Evolutionary conservation across 1,140 invertebrate genomes (phyloP).

Genomic region (Riptortus pedestris): DNA sequence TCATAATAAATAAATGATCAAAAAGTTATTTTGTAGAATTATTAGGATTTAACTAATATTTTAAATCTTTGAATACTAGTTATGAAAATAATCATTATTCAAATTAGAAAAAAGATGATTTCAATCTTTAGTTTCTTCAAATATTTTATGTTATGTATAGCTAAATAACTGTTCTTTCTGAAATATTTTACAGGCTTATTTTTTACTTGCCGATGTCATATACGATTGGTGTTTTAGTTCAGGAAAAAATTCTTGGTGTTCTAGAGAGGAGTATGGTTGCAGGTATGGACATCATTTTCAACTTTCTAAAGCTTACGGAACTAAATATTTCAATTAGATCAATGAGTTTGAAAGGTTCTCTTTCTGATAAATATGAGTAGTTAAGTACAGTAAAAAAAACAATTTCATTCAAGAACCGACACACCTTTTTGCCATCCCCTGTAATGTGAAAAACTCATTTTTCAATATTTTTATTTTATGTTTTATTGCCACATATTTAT

Average conservation of each 20-base stretch:
- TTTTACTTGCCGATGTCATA: conserved; percentile 31
- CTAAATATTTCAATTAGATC: neutral
- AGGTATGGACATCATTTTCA: too few species aligned
- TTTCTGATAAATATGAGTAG: neutral
- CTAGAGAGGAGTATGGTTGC: conserved; percentile 31
- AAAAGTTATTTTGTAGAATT: too few species aligned
- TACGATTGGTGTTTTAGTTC: conserved; percentile 28
- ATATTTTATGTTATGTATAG: neutral
- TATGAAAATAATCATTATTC: too few species aligned
- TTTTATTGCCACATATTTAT: neutral
- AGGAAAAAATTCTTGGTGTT: conserved; percentile 31
- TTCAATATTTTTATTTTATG: neutral
- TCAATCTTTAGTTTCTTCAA: neutral
- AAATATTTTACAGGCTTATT: conserved; percentile 27
- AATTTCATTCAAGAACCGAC: too few species aligned
- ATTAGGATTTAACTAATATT: too few species aligned
- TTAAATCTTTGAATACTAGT: too few species aligned
- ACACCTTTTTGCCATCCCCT: too few species aligned
- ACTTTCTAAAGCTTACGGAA: neutral
- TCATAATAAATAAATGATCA: too few species aligned
- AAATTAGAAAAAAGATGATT: too few species aligned
- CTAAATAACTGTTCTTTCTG: neutral
- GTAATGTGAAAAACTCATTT: neutral
- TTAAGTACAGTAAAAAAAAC: neutral
- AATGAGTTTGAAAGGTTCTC: neutral